A percentile compares a stretch with the other conserved stretches of the same genome.
Conservation (phyloP, 2,888 invertebrate species). For the Odiellus spinosus region DNA sequence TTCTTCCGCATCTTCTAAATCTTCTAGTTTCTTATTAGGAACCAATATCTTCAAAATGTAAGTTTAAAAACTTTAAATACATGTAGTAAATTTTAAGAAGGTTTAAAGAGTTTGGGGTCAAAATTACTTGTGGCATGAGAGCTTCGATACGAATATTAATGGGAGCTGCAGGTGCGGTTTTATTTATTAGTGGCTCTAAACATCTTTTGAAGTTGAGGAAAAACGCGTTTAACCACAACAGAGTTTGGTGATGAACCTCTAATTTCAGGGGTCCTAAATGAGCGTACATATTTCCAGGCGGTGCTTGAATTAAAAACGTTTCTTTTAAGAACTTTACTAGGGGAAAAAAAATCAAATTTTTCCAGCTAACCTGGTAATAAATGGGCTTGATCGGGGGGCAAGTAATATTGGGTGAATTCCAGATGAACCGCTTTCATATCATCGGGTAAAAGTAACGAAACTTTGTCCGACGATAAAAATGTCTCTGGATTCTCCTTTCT, state of each 20-base stretch:
- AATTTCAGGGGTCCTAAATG: constrained; percentile 80
- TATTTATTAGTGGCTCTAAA: constrained; percentile 21
- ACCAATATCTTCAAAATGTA: no score
- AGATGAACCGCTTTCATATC: constrained; percentile 86
- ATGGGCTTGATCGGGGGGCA: constrained; percentile 63
- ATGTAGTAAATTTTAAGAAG: no score
- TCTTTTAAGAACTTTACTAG: no score
- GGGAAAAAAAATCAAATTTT: constrained; percentile 3
- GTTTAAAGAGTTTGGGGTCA: no score
- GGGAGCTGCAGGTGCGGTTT: constrained; percentile 28
- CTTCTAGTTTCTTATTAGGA: no score
- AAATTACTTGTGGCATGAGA: constrained; percentile 70
- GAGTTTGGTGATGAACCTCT: constrained; percentile 68
- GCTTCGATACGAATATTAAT: constrained; percentile 79
- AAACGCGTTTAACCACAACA: constrained; percentile 89
- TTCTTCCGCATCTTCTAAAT: no score
- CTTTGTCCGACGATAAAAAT: constrained; percentile 34
- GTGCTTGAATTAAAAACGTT: constrained; percentile 48
- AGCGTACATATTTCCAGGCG: constrained; percentile 78
- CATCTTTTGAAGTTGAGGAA: constrained; percentile 68
- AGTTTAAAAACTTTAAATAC: no score
- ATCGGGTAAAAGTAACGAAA: constrained; percentile 66
- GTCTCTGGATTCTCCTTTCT: constrained; percentile 8
- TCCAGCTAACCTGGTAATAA: constrained; percentile 55
- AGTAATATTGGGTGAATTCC: constrained; percentile 81